A percentile compares a stretch with the other conserved stretches of the same genome.
phyloP scores from a whole-genome alignment of 2,888 invertebrate species.

The Limnephilus rhombicus region DNA sequence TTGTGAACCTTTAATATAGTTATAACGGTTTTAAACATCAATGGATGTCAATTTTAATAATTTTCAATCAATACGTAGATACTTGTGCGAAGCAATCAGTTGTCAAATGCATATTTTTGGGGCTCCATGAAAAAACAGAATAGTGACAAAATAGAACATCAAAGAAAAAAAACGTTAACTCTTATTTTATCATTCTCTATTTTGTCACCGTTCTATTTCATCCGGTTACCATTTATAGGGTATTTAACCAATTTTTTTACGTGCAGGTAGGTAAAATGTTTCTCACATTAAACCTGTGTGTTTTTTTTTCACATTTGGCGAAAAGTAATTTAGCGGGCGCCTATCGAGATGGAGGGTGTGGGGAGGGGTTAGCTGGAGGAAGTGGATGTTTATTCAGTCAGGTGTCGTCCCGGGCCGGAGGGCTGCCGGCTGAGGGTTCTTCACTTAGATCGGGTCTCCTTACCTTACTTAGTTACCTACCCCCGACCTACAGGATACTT shows the following conservation, averaged over 20 bases:
- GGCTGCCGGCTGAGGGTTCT: background rate
- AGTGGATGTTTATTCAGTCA: constrained; percentile 30
- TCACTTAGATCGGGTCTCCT: constrained; percentile 1
- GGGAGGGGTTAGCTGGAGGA: background rate
- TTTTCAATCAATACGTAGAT: too few species aligned
- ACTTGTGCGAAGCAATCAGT: too few species aligned
- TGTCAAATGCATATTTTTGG: too few species aligned
- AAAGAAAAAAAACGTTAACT: too few species aligned
- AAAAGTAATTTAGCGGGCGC: background rate
- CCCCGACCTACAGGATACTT: background rate
- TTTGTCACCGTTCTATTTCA: too few species aligned
- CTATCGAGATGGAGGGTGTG: background rate
- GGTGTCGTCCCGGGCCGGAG: constrained; percentile 3
- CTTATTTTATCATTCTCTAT: too few species aligned
- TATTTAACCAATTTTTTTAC: too few species aligned
- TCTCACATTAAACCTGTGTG: background rate
- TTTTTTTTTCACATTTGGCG: background rate
- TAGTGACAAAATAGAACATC: too few species aligned
- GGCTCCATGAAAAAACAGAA: too few species aligned
- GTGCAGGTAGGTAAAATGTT: background rate
- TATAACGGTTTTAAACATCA: too few species aligned
- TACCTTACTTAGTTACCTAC: constrained; percentile 8
- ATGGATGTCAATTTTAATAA: too few species aligned
- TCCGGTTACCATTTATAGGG: background rate
- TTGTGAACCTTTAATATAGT: too few species aligned